Percentiles rank a stretch among this genome's conserved stretches.
Evolutionary conservation across 2,888 invertebrate species (phyloP).

Genomic region (Pseudoips prasinana): DNA sequence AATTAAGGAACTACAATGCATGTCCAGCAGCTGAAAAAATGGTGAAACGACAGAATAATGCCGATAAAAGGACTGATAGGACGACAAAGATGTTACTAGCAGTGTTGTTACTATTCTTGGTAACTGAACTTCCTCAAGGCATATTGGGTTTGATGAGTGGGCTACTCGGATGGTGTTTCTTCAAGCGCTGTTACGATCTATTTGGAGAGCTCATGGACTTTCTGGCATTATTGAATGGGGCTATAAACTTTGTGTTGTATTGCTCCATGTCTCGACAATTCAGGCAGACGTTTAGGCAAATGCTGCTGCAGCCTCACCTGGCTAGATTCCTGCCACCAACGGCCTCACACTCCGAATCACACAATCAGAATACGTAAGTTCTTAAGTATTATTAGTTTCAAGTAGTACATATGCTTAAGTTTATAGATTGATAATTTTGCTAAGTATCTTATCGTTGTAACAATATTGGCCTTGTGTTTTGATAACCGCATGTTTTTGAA

Average conservation of each 20-base stretch:
- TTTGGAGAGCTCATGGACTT: constrained; percentile 95
- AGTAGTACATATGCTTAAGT: too few species aligned
- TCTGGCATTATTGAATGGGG: constrained; percentile 93
- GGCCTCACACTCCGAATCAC: constrained; percentile 83
- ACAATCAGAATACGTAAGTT: constrained; percentile 85
- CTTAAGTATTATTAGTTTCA: too few species aligned
- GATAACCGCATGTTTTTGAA: constrained; percentile 21
- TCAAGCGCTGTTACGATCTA: constrained; percentile 89
- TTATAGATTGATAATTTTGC: too few species aligned
- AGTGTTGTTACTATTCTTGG: constrained; percentile 91
- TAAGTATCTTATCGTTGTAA: too few species aligned
- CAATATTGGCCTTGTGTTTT: constrained; percentile 5
- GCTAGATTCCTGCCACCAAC: constrained; percentile 82
- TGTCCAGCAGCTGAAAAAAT: constrained; percentile 75
- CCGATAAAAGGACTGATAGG: constrained; percentile 90
- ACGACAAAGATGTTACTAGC: constrained; percentile 95
- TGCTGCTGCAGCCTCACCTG: constrained; percentile 86
- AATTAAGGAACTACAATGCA: constrained; percentile 84
- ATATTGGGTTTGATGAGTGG: constrained; percentile 87
- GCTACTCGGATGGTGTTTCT: constrained; percentile 86
- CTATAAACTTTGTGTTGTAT: constrained; percentile 96
- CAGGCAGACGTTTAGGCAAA: constrained; percentile 87
- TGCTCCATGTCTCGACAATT: constrained; percentile 97
- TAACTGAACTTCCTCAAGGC: constrained; percentile 95
- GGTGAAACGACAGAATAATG: constrained; percentile 77